Evolutionary conservation across 1,140 invertebrate species (phyloP).

Genomic region (Archivesica marissinica): DNA sequence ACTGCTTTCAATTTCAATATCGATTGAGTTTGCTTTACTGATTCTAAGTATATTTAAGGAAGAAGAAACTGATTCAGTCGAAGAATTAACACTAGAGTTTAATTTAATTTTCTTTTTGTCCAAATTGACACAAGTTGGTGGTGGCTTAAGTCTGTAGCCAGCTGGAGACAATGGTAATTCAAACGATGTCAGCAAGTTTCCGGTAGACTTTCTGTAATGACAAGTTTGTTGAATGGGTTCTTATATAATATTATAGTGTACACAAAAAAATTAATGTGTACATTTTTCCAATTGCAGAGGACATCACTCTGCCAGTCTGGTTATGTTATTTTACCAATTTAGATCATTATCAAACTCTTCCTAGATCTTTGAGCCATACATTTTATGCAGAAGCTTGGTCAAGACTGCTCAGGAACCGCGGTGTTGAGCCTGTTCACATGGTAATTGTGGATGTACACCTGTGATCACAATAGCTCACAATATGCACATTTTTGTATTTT

Average conservation of each 20-base stretch:
- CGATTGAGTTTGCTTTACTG: neutral
- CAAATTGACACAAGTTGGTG: slow-evolving; percentile 75
- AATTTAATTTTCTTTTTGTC: slow-evolving; percentile 76
- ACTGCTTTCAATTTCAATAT: neutral
- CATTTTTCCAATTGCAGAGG: too few relatives aligned
- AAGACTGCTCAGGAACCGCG: neutral
- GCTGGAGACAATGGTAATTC: slow-evolving; percentile 43
- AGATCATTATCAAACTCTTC: too few relatives aligned
- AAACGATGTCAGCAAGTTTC: slow-evolving; percentile 61
- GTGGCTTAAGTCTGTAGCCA: slow-evolving; percentile 73
- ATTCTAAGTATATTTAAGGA: slow-evolving; percentile 12
- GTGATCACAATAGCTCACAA: too few relatives aligned
- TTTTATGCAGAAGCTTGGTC: neutral
- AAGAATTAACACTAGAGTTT: slow-evolving; percentile 41
- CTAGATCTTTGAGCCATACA: too few relatives aligned
- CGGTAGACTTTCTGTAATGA: slow-evolving; percentile 62
- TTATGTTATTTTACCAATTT: too few relatives aligned
- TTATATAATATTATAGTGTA: neutral
- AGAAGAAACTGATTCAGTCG: neutral
- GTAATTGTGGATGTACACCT: too few relatives aligned
- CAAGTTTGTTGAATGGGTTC: neutral
- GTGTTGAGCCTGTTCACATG: neutral
- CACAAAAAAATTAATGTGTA: neutral
- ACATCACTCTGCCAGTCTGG: too few relatives aligned
- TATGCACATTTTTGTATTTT: too few relatives aligned